These are phyloP conservation scores for Caenorhabditis auriculariae DNA, from an alignment of 2,888 invertebrate genomes.

Conservation along the genomic window DNA sequence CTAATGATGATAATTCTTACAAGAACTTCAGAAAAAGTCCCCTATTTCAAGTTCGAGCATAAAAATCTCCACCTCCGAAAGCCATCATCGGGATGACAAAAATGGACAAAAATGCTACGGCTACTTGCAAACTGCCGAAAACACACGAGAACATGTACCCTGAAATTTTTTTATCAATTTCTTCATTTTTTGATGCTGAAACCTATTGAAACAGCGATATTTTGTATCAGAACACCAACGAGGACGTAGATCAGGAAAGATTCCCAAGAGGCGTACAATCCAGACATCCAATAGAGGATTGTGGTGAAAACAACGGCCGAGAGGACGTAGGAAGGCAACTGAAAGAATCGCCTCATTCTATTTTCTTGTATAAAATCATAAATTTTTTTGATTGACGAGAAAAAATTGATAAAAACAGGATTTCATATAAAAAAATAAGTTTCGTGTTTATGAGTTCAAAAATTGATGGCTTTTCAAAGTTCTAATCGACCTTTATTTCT, in stretches of 20 bases:
- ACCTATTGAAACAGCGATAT: constrained; percentile 59
- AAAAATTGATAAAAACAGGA: too few relatives aligned
- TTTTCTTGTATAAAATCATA: too few relatives aligned
- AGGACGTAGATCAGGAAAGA: constrained; percentile 72
- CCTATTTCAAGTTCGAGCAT: too few relatives aligned
- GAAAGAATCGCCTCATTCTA: too few relatives aligned
- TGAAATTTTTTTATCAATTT: constrained; percentile 65
- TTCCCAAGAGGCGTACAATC: constrained; percentile 67
- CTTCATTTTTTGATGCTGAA: neutral
- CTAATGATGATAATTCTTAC: too few relatives aligned
- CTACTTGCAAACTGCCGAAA: constrained; percentile 77
- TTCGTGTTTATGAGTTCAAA: too few relatives aligned
- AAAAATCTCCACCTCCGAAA: constrained; percentile 76
- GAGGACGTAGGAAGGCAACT: constrained; percentile 79
- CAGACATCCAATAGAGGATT: constrained; percentile 86
- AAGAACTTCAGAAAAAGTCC: too few relatives aligned
- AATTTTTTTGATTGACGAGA: too few relatives aligned
- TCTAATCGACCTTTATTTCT: constrained; percentile 1
- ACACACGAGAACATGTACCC: constrained; percentile 88
- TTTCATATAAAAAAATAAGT: too few relatives aligned
- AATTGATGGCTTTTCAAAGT: neutral
- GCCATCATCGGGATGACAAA: constrained; percentile 88
- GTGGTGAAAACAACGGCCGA: constrained; percentile 81
- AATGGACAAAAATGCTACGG: constrained; percentile 85
- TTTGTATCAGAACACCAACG: constrained; percentile 49